phyloP scores from a whole-genome alignment of 2,797 vertebrate genomes.

The Varecia variegata region DNA sequence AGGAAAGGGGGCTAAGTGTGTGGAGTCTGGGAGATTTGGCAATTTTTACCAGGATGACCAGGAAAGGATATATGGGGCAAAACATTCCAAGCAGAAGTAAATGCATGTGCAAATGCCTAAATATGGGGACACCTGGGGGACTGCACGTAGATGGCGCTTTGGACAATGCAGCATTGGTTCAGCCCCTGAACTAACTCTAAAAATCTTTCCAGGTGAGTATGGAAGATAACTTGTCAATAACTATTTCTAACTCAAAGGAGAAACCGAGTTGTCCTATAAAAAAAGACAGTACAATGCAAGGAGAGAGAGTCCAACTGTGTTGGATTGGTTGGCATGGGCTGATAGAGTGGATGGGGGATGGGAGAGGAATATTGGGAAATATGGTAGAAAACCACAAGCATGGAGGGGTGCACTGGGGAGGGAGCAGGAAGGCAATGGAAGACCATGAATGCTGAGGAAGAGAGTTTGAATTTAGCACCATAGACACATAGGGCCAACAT shows the following conservation, averaged over 20 bases:
- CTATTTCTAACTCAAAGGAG: neutral
- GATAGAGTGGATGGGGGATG: neutral
- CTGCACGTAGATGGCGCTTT: fast-evolving
- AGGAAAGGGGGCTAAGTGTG: neutral
- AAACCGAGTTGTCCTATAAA: neutral
- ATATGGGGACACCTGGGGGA: no score
- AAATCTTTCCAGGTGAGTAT: neutral
- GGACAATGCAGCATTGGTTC: neutral
- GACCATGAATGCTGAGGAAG: neutral
- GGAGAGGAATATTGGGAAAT: neutral
- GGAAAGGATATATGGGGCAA: no score
- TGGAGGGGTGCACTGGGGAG: fast-evolving
- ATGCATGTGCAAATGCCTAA: neutral
- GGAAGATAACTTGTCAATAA: neutral
- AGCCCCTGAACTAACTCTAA: neutral
- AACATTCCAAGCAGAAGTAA: fast-evolving
- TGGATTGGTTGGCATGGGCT: neutral
- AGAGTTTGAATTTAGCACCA: neutral
- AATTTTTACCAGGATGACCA: neutral
- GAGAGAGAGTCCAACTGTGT: fast-evolving
- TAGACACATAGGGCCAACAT: neutral
- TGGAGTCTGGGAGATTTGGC: neutral
- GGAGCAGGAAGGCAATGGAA: fast-evolving
- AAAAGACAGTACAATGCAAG: neutral
- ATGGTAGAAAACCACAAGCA: neutral